Percentiles rank a stretch among this genome's conserved stretches.
Evolutionary conservation across 2,113 vertebrate genomes (phyloP).

Genomic region (Pogona vitticeps): DNA sequence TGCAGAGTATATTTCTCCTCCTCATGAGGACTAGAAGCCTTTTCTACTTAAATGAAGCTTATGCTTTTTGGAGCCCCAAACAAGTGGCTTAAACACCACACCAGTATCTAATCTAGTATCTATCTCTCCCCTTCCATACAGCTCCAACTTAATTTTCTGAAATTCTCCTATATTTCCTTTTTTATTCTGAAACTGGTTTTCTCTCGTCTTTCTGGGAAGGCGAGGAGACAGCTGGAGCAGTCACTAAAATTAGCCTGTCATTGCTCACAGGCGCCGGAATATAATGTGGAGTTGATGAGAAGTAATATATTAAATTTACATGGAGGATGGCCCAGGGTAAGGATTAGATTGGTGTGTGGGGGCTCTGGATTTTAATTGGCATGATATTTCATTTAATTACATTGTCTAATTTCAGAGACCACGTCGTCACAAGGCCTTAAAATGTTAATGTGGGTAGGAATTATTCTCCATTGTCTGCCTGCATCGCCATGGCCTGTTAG

Average conservation of each 20-base stretch:
- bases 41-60: not conserved
- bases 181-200: too few relatives aligned
- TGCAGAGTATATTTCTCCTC: not conserved
- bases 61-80: too few relatives aligned
- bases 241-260: conserved; percentile 35
- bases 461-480: not conserved
- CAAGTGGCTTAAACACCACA: not conserved
- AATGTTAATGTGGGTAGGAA: not conserved
- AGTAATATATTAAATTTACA: conserved; percentile 45
- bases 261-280: conserved; percentile 3
- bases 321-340: conserved; percentile 27
- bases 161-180: too few relatives aligned
- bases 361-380: conserved; percentile 37
- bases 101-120: not conserved
- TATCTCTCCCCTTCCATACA: too few relatives aligned
- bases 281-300: conserved; percentile 38
- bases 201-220: not conserved
- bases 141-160: not conserved
- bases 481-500: too few relatives aligned
- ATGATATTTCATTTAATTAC: conserved; percentile 50
- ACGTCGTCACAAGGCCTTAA: not conserved
- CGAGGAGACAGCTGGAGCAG: conserved; percentile 9
- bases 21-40: not conserved
- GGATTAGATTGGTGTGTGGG: conserved; percentile 13
- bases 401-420: conserved; percentile 26